A percentile compares a stretch with the other conserved stretches of the same genome.
Evolutionary conservation across 2,888 invertebrate genomes (phyloP).

Genomic region (Patella caerulea): DNA sequence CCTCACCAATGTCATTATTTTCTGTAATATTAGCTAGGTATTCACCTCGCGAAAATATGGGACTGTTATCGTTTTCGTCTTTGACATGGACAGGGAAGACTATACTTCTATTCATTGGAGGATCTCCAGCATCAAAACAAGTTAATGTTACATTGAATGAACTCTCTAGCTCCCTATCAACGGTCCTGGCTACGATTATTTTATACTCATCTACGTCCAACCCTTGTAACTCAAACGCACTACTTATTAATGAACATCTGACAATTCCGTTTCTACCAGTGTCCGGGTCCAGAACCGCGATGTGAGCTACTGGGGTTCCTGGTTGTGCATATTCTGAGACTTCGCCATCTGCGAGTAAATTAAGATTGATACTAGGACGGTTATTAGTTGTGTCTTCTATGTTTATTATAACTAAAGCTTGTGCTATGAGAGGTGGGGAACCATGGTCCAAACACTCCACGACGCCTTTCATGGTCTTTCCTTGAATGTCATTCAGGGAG

Average conservation of each 20-base stretch:
- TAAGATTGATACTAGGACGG: constrained; percentile 79
- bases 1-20: constrained; percentile 50
- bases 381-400: constrained; percentile 93
- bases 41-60: constrained; percentile 79
- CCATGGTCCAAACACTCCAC: constrained; percentile 60
- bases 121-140: constrained; percentile 47
- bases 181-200: constrained; percentile 41
- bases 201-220: constrained; percentile 55
- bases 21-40: constrained; percentile 50
- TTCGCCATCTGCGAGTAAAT: constrained; percentile 51
- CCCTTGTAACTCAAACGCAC: constrained; percentile 52
- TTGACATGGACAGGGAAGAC: constrained; percentile 73
- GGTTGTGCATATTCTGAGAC: constrained; percentile 56
- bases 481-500: constrained; percentile 50
- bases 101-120: constrained; percentile 42
- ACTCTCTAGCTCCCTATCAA: constrained; percentile 43
- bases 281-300: constrained; percentile 55
- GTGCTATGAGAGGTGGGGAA: constrained; percentile 49
- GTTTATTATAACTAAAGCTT: constrained; percentile 51
- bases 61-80: constrained; percentile 93
- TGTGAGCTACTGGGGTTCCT: constrained; percentile 56
- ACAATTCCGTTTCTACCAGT: constrained; percentile 59
- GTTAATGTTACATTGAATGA: constrained; percentile 40
- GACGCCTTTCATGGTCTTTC: constrained; percentile 41
- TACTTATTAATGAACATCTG: constrained; percentile 48